Percentiles rank a stretch among this genome's conserved stretches.
Conservation (phyloP, 1,140 invertebrate species). For the Polypedilum pembai region DNA sequence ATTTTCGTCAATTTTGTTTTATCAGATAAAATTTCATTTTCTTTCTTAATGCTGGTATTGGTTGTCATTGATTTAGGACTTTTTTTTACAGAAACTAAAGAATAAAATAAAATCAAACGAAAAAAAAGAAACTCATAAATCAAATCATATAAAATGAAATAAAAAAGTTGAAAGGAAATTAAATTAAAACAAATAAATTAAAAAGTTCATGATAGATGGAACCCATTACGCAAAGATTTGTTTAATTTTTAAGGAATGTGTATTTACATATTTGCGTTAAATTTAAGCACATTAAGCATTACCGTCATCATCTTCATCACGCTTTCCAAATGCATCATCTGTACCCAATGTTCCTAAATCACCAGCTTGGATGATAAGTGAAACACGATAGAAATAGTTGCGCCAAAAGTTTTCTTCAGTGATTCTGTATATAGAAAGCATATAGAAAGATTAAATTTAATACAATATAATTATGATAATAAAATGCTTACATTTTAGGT, state of each 20-base stretch:
- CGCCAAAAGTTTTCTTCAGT: constrained; percentile 98
- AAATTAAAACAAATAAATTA: not conserved
- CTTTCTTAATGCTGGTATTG: not conserved
- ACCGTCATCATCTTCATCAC: constrained; percentile 15
- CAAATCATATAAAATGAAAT: not conserved
- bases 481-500: constrained; percentile 80
- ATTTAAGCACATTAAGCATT: not conserved
- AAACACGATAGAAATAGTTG: constrained; percentile 99
- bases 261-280: not conserved
- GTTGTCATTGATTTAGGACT: not conserved
- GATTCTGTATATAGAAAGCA: constrained; percentile 57
- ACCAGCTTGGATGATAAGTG: constrained; percentile 92
- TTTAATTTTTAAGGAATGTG: not conserved
- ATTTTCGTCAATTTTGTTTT: not conserved
- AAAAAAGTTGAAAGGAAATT: not conserved
- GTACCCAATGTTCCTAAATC: constrained; percentile 55
- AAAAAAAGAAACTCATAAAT: not conserved
- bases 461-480: not conserved
- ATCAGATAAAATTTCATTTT: not conserved
- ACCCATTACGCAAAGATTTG: not conserved
- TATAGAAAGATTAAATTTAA: not conserved
- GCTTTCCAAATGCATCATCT: constrained; percentile 34
- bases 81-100: not conserved
- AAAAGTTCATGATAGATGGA: not conserved
- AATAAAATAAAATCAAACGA: not conserved